Conservation (phyloP, 2,113 vertebrate species). For the Pachyramphus minor region DNA sequence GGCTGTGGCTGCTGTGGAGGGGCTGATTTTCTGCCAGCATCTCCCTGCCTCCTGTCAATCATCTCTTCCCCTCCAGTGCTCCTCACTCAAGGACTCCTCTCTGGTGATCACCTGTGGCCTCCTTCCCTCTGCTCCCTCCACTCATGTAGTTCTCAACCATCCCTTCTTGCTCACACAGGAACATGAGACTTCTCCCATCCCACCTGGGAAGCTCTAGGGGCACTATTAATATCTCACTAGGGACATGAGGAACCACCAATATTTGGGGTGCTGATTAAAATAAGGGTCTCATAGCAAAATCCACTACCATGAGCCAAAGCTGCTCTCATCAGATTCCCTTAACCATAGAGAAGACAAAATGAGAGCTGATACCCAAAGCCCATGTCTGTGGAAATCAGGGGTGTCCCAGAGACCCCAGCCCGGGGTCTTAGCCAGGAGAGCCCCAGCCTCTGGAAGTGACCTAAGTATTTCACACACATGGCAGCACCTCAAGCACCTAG, state of each 20-base stretch:
- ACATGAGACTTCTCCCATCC: not conserved
- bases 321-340: not conserved
- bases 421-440: not conserved
- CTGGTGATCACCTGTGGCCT: not conserved
- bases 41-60: not conserved
- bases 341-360: not conserved
- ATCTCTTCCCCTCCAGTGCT: not conserved
- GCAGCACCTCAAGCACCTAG: not conserved
- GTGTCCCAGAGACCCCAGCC: not conserved
- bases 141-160: fast-evolving
- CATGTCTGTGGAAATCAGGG: fast-evolving
- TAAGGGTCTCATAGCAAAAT: not conserved
- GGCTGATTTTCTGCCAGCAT: not conserved
- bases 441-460: not conserved
- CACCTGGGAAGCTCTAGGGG: not conserved
- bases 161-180: not conserved
- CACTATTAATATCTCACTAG: not conserved
- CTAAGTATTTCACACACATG: not conserved
- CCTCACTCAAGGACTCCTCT: not conserved
- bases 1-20: not conserved
- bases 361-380: not conserved
- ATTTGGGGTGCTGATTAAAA: not conserved
- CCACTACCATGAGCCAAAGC: not conserved
- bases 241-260: fast-evolving
- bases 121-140: not conserved